Conservation (phyloP, 2,113 vertebrate species). For the Athene noctua region DNA sequence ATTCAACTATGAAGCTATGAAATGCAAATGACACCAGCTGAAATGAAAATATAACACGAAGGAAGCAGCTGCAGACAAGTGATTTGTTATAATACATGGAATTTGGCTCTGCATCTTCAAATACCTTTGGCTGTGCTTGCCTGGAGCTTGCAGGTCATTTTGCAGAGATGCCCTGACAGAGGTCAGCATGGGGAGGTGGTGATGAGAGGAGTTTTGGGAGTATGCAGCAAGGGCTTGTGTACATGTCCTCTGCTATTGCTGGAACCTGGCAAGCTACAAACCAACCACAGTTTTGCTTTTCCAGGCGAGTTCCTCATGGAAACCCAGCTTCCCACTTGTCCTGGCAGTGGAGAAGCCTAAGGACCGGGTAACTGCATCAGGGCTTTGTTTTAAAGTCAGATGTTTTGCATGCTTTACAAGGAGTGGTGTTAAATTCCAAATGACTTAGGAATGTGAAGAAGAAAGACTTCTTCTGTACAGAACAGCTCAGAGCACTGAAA, state of each 20-base stretch:
- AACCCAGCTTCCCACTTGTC: not conserved
- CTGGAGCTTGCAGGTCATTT: not conserved
- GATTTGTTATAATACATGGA: not conserved
- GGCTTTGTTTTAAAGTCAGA: not conserved
- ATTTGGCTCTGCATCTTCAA: not conserved
- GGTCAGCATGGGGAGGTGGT: not conserved
- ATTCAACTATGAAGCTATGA: not conserved
- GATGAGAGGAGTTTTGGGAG: not conserved
- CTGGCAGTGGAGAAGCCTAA: constrained; percentile 10
- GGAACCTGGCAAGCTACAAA: not conserved
- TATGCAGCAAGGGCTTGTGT: not conserved
- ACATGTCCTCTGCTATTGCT: not conserved
- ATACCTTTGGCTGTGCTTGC: not conserved
- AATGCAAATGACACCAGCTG: not conserved
- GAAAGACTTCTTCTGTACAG: not conserved
- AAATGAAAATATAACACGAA: constrained; percentile 11
- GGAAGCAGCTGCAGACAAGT: not conserved
- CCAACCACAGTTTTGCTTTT: not conserved
- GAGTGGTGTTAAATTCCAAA: not conserved
- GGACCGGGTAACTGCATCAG: not conserved
- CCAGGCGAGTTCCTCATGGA: not conserved
- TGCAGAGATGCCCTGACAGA: not conserved
- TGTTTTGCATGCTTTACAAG: not conserved
- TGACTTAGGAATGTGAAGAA: not conserved
- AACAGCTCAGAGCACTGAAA: not conserved